These are phyloP conservation scores for Chaunax sp. DNA, from an alignment of 2,797 vertebrate genomes.

Conservation along the genomic window DNA sequence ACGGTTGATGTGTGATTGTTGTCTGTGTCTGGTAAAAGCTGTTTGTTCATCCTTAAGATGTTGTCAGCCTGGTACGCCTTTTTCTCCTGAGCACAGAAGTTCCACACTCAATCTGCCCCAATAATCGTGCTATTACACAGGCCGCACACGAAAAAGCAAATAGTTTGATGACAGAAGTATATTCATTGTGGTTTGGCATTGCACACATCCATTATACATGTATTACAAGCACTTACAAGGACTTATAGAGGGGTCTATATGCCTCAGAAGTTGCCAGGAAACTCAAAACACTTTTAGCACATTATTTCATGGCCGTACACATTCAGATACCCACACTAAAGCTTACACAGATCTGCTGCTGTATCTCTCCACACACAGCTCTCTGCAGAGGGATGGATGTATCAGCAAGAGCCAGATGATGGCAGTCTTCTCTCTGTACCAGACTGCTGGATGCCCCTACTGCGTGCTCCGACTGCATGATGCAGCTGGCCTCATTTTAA, in stretches of 20 bases:
- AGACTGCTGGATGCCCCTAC: slow-evolving; percentile 58
- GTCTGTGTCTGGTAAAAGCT: slow-evolving; percentile 58
- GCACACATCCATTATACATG: slow-evolving; percentile 8
- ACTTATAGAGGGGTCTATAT: neutral
- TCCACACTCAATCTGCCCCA: slow-evolving; percentile 14
- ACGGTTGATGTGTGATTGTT: slow-evolving; percentile 68
- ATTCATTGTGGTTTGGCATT: neutral
- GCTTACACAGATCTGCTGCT: slow-evolving; percentile 37
- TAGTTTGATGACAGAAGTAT: neutral
- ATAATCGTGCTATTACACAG: slow-evolving; percentile 48
- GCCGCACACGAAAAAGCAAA: slow-evolving; percentile 13
- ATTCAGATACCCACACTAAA: slow-evolving; percentile 38
- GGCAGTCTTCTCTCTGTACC: slow-evolving; percentile 82
- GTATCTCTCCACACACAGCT: slow-evolving; percentile 43
- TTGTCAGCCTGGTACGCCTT: slow-evolving; percentile 35
- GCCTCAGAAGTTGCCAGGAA: slow-evolving; percentile 1
- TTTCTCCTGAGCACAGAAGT: slow-evolving; percentile 36
- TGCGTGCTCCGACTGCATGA: slow-evolving; percentile 63
- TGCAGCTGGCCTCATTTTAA: slow-evolving; percentile 80
- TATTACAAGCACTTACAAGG: neutral
- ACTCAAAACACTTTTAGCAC: neutral
- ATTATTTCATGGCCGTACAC: slow-evolving; percentile 9
- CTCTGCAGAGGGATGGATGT: slow-evolving; percentile 60
- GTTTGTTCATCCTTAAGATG: slow-evolving; percentile 41
- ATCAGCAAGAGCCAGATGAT: slow-evolving; percentile 78